phyloP scores from a whole-genome alignment of 2,888 invertebrate species.

The Euspilapteryx auroguttella region DNA sequence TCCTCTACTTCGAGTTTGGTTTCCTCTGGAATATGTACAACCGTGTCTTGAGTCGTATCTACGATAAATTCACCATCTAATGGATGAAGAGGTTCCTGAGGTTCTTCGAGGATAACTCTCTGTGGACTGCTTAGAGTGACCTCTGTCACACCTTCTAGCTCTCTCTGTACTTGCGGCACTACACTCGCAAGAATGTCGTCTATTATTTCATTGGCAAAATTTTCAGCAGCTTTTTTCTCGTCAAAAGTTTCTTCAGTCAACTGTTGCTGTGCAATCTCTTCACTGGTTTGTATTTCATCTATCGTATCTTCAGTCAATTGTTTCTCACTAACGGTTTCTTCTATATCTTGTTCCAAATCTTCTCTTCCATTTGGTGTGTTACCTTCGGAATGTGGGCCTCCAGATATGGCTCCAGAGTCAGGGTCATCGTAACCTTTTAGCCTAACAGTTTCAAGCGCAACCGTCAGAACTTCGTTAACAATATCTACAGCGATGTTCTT shows the following conservation, averaged over 20 bases:
- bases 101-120: slow-evolving; percentile 26
- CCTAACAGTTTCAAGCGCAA: slow-evolving; percentile 43
- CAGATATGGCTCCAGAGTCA: slow-evolving; percentile 50
- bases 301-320: slow-evolving; percentile 31
- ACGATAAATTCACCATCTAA: too few species aligned
- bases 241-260: slow-evolving; percentile 42
- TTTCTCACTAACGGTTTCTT: slow-evolving; percentile 34
- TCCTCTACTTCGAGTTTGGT: slow-evolving; percentile 9
- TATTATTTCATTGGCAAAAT: slow-evolving; percentile 33
- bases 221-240: slow-evolving; percentile 29
- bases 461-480: slow-evolving; percentile 48
- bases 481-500: slow-evolving; percentile 45
- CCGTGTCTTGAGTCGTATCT: too few species aligned
- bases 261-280: too few species aligned
- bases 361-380: slow-evolving; percentile 48
- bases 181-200: slow-evolving; percentile 30
- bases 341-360: slow-evolving; percentile 44
- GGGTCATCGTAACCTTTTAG: slow-evolving; percentile 46
- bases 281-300: slow-evolving; percentile 30
- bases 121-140: slow-evolving; percentile 19
- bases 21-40: not conserved
- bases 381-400: slow-evolving; percentile 43
- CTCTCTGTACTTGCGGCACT: slow-evolving; percentile 20
- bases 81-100: too few species aligned
- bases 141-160: slow-evolving; percentile 9